A percentile compares a stretch with the other conserved stretches of the same genome.
phyloP scores from a whole-genome alignment of 92 coral and sea anemone genomes.

The Virgularia gustaviana region DNA sequence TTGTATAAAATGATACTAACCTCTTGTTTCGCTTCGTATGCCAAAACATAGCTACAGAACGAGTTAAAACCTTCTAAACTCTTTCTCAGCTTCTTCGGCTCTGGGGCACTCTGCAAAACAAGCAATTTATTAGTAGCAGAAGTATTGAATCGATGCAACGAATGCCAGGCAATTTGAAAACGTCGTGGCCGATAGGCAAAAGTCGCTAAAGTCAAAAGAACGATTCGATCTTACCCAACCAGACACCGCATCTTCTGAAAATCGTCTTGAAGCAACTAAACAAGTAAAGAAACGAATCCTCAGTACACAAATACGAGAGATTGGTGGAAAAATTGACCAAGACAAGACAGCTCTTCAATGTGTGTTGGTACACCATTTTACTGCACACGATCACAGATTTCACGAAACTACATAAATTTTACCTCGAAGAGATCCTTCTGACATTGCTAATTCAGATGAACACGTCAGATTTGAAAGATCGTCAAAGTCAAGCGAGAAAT shows the following conservation, averaged over 20 bases:
- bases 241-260: slow-evolving; percentile 30
- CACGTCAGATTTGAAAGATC: neutral
- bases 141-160: slow-evolving; percentile 30
- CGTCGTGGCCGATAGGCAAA: slow-evolving; percentile 19
- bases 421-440: slow-evolving; percentile 36
- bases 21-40: slow-evolving; percentile 99
- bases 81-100: slow-evolving; percentile 73
- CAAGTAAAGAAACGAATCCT: neutral
- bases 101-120: slow-evolving; percentile 66
- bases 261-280: slow-evolving; percentile 38
- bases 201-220: neutral
- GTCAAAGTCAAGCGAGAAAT: neutral
- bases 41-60: slow-evolving; percentile 94
- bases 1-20: no score
- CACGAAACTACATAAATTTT: neutral
- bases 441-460: slow-evolving; percentile 10
- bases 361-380: neutral
- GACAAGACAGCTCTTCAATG: slow-evolving; percentile 6
- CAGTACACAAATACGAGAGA: neutral
- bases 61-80: slow-evolving; percentile 96
- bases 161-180: slow-evolving; percentile 26
- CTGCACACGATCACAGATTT: slow-evolving; percentile 14
- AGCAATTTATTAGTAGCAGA: neutral
- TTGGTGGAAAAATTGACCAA: neutral
- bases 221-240: slow-evolving; percentile 11